phyloP scores from a whole-genome alignment of 1,140 invertebrate species.

The Drosophila orosa region DNA sequence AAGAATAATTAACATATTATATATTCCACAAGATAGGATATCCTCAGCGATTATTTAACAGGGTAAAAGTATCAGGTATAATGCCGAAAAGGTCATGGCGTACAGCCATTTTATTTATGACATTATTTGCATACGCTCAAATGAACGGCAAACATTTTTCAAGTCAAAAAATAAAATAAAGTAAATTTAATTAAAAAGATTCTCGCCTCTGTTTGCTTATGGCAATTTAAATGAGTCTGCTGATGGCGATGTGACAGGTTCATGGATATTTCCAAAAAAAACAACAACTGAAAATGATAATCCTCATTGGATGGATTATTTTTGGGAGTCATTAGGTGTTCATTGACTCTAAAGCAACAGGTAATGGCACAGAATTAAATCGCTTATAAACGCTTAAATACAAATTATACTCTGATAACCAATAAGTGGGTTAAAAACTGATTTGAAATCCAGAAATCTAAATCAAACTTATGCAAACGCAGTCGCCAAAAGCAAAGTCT shows the following conservation, averaged over 20 bases:
- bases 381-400: neutral
- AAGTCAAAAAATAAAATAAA: slow-evolving; percentile 39
- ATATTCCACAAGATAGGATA: neutral
- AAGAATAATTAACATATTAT: neutral
- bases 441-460: neutral
- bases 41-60: neutral
- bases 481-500: slow-evolving; percentile 8
- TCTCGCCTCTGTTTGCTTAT: neutral
- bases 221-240: slow-evolving; percentile 19
- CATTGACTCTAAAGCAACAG: neutral
- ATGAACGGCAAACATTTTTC: slow-evolving; percentile 42
- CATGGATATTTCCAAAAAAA: slow-evolving; percentile 18
- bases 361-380: neutral
- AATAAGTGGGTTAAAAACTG: neutral
- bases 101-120: slow-evolving; percentile 50
- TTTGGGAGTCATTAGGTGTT: neutral
- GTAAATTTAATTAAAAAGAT: slow-evolving; percentile 71
- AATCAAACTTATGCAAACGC: neutral
- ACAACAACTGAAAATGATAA: neutral
- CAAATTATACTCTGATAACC: neutral
- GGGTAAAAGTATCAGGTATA: slow-evolving; percentile 23
- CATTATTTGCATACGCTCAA: slow-evolving; percentile 66
- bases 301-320: slow-evolving; percentile 16
- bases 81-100: slow-evolving; percentile 21
- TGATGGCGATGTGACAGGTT: slow-evolving; percentile 10